These are phyloP conservation scores for Leucophora obtusa DNA, from an alignment of 2,888 invertebrate species.

Conservation along the genomic window DNA sequence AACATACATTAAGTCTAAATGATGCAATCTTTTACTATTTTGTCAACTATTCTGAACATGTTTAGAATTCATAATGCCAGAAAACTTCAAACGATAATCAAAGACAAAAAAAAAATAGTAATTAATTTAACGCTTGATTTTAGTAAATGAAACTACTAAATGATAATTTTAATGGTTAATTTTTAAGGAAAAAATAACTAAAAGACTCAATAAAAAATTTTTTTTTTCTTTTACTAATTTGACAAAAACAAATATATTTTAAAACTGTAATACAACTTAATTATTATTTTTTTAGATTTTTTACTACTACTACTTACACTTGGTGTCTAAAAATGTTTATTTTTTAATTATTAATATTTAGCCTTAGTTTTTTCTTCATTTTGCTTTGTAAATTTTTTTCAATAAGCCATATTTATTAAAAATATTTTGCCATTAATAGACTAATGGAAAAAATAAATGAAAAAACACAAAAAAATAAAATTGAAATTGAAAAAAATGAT, in stretches of 20 bases:
- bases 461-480: neutral
- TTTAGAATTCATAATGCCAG: slow-evolving; percentile 17
- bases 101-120: slow-evolving; percentile 13
- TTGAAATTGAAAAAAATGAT: neutral
- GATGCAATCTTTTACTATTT: slow-evolving; percentile 3
- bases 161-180: neutral
- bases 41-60: slow-evolving; percentile 13
- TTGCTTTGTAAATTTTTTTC: neutral
- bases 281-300: neutral
- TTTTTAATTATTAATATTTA: slow-evolving; percentile 36
- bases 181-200: neutral
- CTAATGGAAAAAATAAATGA: neutral
- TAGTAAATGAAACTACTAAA: neutral
- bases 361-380: neutral
- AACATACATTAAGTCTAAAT: neutral
- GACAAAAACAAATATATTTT: slow-evolving; percentile 23
- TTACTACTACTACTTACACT: neutral
- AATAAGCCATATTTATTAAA: neutral
- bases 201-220: neutral
- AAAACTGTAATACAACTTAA: slow-evolving; percentile 3
- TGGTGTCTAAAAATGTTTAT: slow-evolving; percentile 31
- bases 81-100: neutral
- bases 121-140: slow-evolving; percentile 27
- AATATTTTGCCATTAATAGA: neutral
- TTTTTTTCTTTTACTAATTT: slow-evolving; percentile 30